Percentiles rank a stretch among this genome's conserved stretches.
Conservation (phyloP, 2,888 invertebrate species). For the Hemithea aestivaria region DNA sequence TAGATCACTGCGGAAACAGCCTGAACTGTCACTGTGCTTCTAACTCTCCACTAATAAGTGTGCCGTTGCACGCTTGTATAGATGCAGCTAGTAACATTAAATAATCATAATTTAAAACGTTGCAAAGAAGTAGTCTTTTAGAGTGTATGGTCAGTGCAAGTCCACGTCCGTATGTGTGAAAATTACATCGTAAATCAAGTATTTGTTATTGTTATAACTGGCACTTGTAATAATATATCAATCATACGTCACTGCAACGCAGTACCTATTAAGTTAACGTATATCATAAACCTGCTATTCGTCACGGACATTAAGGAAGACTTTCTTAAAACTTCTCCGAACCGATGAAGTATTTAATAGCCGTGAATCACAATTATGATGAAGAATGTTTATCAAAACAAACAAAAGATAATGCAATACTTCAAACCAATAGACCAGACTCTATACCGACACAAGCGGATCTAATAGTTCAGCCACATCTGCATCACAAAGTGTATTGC, state of each 20-base stretch:
- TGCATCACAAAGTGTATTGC: too few species aligned
- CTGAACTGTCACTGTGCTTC: too few species aligned
- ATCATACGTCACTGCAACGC: conserved; percentile 40
- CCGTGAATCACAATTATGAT: conserved; percentile 23
- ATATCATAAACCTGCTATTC: conserved; percentile 25
- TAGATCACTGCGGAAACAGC: too few species aligned
- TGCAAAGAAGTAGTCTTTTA: too few species aligned
- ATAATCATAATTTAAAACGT: too few species aligned
- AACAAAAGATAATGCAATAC: conserved; percentile 6
- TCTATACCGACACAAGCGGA: too few species aligned
- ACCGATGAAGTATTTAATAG: conserved; percentile 22
- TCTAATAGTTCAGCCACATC: too few species aligned
- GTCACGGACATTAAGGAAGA: conserved; percentile 18
- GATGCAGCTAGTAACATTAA: too few species aligned
- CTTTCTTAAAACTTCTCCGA: conserved; percentile 20
- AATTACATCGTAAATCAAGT: conserved; percentile 60
- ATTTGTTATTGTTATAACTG: conserved; percentile 44
- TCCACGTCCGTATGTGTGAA: conserved; percentile 47
- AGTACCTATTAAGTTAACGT: conserved; percentile 31
- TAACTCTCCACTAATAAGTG: too few species aligned
- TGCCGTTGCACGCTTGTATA: too few species aligned
- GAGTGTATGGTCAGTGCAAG: too few species aligned
- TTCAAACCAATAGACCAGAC: too few species aligned
- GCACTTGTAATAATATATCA: conserved; percentile 43
- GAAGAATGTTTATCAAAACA: conserved; percentile 11